phyloP scores from a whole-genome alignment of 2,888 invertebrate species.

The Heteromyza rotundicornis region DNA sequence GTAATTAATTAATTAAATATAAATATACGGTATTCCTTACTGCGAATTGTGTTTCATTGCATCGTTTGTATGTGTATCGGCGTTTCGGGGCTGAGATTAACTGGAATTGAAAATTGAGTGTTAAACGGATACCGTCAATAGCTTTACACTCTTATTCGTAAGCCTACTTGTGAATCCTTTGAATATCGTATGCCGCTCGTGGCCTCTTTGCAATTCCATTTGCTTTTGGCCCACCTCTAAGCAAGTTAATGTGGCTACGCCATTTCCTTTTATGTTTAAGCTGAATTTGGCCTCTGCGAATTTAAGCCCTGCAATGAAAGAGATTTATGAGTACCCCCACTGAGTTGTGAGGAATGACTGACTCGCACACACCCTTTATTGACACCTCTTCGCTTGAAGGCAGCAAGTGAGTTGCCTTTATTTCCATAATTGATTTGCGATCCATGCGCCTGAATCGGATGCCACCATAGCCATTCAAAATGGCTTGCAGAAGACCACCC shows the following conservation, averaged over 20 bases:
- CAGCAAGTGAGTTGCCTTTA: neutral
- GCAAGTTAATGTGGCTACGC: constrained; percentile 21
- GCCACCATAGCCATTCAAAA: constrained; percentile 68
- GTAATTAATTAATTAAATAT: too few relatives aligned
- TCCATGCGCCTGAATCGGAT: constrained; percentile 62
- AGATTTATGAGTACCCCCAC: too few relatives aligned
- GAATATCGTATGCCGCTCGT: constrained; percentile 19
- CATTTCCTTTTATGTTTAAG: constrained; percentile 26
- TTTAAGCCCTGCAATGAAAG: constrained; percentile 40
- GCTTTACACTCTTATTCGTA: too few relatives aligned
- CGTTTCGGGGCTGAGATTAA: too few relatives aligned
- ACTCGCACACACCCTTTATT: constrained; percentile 37
- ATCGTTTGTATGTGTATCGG: too few relatives aligned
- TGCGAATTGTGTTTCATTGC: too few relatives aligned
- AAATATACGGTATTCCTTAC: too few relatives aligned
- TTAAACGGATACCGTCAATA: too few relatives aligned
- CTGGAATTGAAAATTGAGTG: too few relatives aligned
- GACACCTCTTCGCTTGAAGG: constrained; percentile 13
- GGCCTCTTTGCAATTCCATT: constrained; percentile 23
- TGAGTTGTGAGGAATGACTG: too few relatives aligned
- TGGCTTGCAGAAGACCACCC: constrained; percentile 68
- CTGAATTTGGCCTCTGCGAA: constrained; percentile 43
- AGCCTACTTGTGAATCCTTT: constrained; percentile 37
- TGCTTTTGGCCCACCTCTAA: constrained; percentile 22
- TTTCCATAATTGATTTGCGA: constrained; percentile 23